Evolutionary conservation across 1,140 invertebrate species (phyloP), one percentile per base, ranked within the genome.

Genomic region (Cydia fagiglandana): DNA sequence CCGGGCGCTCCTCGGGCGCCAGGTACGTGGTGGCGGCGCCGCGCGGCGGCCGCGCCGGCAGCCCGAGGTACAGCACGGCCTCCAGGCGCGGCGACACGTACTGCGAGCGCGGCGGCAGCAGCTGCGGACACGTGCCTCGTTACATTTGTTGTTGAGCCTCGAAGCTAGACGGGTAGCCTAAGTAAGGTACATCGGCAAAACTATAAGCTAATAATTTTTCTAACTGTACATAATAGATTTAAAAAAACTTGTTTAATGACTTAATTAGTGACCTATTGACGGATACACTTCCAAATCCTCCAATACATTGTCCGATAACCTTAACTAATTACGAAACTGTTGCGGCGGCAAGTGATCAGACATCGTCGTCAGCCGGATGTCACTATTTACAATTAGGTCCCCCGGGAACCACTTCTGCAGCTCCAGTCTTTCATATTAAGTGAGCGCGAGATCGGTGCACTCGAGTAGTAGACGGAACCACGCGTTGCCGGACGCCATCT

Each of bases 371-470:
- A 30, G 30, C 30, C 30, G 30, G 30, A 30, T 38, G 34, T 38
- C 34, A 38, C 34, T 0, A 7, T 38, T 7, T 38, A 95, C 89
- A 0, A 94, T 95, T 79, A 96, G 96, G 84, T 94, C 94, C 6
- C 95, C 96, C 28, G 93, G 88, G 1, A 90, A 90, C 96, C 96
- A 96, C 78, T 94, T 94, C 86, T 96, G 96, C 66, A 96, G 83
- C 85, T 96, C 95, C 87, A 78, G 91, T 88, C 88, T 94, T 88
- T 56, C 84, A 92, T 76, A 95, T 91, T 17, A 75, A 83, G 78
- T 76, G 73, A 88, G 88, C 83, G 80, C 86, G 80, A 96, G 90
- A 77, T 95, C 95, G 0, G 96, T 96, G 78, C 95, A 96, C 34
- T 94, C 91, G 56, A 94, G 92, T 53, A 96, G 84, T 77, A 96